Conservation (phyloP, 2,888 invertebrate species). For the Drosophila macrospina region DNA sequence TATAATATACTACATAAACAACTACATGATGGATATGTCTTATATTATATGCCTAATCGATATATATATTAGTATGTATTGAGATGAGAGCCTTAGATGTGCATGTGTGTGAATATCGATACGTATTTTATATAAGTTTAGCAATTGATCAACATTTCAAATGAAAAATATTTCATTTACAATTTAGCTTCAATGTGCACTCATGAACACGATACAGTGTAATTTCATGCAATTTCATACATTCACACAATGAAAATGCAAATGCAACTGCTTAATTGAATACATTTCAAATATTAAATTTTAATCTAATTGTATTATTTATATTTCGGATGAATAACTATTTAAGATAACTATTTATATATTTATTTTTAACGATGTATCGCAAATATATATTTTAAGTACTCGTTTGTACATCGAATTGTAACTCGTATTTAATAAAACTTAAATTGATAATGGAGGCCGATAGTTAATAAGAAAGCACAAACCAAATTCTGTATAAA, state of each 20-base stretch:
- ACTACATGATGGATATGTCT: neutral
- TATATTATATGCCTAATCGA: conserved; percentile 9
- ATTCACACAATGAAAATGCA: neutral
- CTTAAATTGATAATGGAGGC: conserved; percentile 18
- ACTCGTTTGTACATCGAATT: conserved; percentile 56
- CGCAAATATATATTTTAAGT: conserved; percentile 33
- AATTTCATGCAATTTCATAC: conserved; percentile 2
- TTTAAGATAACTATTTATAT: conserved; percentile 8
- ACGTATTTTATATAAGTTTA: neutral
- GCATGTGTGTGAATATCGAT: neutral
- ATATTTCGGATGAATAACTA: neutral
- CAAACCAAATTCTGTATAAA: conserved; percentile 66
- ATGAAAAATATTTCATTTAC: conserved; percentile 1
- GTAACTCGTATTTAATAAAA: conserved; percentile 38
- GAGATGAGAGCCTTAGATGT: neutral
- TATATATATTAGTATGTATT: neutral
- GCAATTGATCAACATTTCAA: conserved; percentile 1
- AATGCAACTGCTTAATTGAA: conserved; percentile 1
- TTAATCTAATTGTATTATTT: conserved; percentile 15
- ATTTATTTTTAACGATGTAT: conserved; percentile 18
- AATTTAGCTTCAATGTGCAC: conserved; percentile 1
- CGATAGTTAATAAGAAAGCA: conserved; percentile 60
- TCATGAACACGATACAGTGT: neutral
- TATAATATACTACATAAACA: neutral
- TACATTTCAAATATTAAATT: conserved; percentile 16